Evolutionary conservation across 1,140 invertebrate species (phyloP).

Genomic region (Lepidurus couesii): DNA sequence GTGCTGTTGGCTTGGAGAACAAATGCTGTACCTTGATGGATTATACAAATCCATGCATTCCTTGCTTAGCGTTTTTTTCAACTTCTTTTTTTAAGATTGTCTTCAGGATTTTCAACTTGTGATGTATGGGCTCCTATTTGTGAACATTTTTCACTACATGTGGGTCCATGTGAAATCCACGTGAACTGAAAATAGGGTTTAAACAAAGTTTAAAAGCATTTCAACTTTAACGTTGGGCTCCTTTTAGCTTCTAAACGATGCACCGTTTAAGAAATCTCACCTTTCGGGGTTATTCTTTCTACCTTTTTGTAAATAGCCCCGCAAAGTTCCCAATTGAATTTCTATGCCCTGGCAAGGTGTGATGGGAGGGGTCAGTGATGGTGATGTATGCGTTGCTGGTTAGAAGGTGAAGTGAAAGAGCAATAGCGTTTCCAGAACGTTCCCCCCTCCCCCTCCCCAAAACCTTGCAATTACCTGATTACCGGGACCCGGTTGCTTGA

Average conservation of each 20-base stretch:
- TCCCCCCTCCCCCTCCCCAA: background rate
- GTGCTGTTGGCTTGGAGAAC: no score
- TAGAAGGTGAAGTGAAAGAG: constrained; percentile 3
- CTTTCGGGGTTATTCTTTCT: background rate
- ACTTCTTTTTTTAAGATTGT: no score
- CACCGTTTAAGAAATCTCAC: background rate
- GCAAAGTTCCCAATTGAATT: background rate
- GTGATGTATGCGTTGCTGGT: constrained; percentile 14
- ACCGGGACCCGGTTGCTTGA: constrained; percentile 16
- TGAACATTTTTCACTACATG: no score
- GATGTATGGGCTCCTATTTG: no score
- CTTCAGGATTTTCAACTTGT: no score
- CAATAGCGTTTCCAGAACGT: background rate
- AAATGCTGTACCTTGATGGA: no score
- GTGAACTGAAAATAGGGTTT: no score
- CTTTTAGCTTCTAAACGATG: background rate
- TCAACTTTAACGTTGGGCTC: no score
- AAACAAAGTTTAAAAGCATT: no score
- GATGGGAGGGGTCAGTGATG: constrained; percentile 1
- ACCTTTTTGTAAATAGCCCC: background rate
- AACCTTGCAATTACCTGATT: constrained; percentile 19
- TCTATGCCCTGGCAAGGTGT: background rate
- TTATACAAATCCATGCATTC: no score
- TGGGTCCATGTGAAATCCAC: no score
- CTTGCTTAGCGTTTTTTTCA: no score